Evolutionary conservation across 2,113 vertebrate species (phyloP).

Genomic region (Gorsachius goisagi): DNA sequence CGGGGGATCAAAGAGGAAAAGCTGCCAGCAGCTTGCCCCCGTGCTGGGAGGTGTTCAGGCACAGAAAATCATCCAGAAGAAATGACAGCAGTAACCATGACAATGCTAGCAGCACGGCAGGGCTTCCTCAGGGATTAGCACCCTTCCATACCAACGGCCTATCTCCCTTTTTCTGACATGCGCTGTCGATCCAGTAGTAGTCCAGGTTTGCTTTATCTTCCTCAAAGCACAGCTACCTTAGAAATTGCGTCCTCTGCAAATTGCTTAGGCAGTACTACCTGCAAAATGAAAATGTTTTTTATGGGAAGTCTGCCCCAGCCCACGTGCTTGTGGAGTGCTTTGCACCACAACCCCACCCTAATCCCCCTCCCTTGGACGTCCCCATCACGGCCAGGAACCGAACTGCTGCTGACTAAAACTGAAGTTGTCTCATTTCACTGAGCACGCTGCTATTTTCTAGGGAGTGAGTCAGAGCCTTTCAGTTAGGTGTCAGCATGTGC

Average conservation of each 20-base stretch:
- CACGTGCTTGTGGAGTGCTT: neutral
- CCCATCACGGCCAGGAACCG: neutral
- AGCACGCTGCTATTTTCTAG: neutral
- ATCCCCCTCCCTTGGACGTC: neutral
- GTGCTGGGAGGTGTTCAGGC: neutral
- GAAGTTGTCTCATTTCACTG: neutral
- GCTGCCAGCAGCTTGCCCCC: neutral
- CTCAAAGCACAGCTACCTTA: neutral
- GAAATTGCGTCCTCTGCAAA: neutral
- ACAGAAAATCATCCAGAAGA: neutral
- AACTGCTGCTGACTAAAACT: neutral
- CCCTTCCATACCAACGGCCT: accelerated
- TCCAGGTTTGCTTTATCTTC: neutral
- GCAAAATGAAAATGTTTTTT: neutral
- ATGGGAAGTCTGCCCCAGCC: neutral
- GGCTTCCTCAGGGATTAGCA: neutral
- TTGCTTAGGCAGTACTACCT: neutral
- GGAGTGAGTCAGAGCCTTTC: neutral
- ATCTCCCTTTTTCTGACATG: neutral
- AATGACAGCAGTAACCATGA: conserved; percentile 6
- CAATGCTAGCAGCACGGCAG: neutral
- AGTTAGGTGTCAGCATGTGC: neutral
- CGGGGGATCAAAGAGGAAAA: neutral
- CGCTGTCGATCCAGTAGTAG: neutral
- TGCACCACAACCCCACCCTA: neutral